Base-by-base conservation (phyloP, 2,888 invertebrate species). In the Drosophila diplacantha region DNA sequence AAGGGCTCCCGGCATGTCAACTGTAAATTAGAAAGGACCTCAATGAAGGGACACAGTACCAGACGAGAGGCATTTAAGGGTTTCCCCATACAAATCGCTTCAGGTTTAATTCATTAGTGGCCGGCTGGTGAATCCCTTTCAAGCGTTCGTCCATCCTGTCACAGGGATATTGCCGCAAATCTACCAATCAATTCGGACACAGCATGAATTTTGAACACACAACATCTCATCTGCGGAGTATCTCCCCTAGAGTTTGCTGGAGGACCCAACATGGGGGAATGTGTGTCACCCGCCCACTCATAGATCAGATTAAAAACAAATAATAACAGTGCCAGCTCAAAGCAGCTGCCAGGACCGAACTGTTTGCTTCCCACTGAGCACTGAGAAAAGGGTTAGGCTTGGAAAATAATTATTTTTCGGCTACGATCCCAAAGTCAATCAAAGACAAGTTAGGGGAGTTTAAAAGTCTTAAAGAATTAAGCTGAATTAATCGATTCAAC, bases 231-330 rank as follows among this genome's bases (percentile, higher is more conserved):
- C 29, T 29, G 29, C 29, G 18, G 12, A 44, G 9, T 9, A 20
- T 20, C 20, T 12, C 12, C n/a, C 26, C 14, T 11, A 2, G 26
- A 29, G 26, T 18, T n/a, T n/a, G 16, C 20, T 20, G 5, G 22
- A 16, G 20, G 18, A 29, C 43, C 41, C 59, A 32, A 53, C 46
- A 55, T 43, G 51, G 47, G 46, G 50, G 49, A 61, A 69, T 68
- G 68, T 41, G 69, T 69, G 62, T 54, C 74, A 63, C 59, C 70
- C 50, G n/a, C 20, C 39, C 43, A 38, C 32, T 50, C 37, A 35
- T 22, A 32, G 46, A 63, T 64, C 51, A 79, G 73, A 81, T 76
- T 76, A 79, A 81, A 76, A 76, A 56, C 74, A 81, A 81, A 81
- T 78, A 78, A 72, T 60, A 69, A 52, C 37, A 66, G 54, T 44